Percentiles rank a stretch among this genome's conserved stretches.
Evolutionary conservation across 2,113 vertebrate species (phyloP).

Genomic region (Rhynchomys soricoides): DNA sequence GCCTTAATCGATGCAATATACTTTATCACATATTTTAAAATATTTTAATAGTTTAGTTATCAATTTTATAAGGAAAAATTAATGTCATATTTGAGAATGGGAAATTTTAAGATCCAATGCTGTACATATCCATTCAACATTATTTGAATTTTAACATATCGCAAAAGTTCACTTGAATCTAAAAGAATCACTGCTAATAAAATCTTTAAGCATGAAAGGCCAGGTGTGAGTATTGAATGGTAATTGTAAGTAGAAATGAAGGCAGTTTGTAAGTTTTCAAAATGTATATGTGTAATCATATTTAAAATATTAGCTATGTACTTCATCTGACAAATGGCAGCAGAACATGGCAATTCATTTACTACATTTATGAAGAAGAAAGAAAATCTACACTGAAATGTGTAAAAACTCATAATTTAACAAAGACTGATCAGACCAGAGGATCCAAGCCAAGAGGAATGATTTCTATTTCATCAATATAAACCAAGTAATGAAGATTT

Average conservation of each 20-base stretch:
- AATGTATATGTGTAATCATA: neutral
- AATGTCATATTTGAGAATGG: neutral
- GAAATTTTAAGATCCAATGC: neutral
- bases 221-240: neutral
- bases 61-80: neutral
- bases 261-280: neutral
- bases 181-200: neutral
- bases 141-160: neutral
- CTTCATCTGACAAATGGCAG: neutral
- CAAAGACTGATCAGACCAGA: neutral
- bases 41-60: neutral
- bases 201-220: neutral
- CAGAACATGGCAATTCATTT: neutral
- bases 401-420: neutral
- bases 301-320: neutral
- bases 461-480: accelerated
- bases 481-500: neutral
- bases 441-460: neutral
- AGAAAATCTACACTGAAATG: neutral
- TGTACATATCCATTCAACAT: neutral
- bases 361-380: neutral
- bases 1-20: neutral
- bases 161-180: neutral
- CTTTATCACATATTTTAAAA: neutral
- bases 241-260: neutral